Percentiles rank a stretch among this genome's conserved stretches.
These are phyloP conservation scores for Acholoe squamosa DNA, from an alignment of 2,888 invertebrate species.

Conservation along the genomic window DNA sequence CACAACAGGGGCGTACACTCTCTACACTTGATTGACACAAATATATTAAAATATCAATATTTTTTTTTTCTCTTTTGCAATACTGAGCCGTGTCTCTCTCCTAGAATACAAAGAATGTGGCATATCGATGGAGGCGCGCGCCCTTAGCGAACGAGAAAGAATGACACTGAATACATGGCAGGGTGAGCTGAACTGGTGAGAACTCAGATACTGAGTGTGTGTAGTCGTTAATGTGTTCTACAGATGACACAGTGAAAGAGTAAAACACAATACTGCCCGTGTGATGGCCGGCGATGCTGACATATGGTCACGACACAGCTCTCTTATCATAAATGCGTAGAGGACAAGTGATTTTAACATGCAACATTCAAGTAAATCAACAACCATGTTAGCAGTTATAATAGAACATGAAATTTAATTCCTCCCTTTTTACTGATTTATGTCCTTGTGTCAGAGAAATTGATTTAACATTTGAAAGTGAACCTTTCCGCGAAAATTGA, in stretches of 20 bases:
- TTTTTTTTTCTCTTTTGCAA: slow-evolving; percentile 58
- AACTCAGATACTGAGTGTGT: slow-evolving; percentile 6
- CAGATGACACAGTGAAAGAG: not conserved
- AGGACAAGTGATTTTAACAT: not conserved
- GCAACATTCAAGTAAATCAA: slow-evolving; percentile 25
- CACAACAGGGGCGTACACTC: not conserved
- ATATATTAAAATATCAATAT: slow-evolving; percentile 50
- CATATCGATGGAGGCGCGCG: not conserved
- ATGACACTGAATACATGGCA: not conserved
- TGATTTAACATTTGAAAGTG: not conserved
- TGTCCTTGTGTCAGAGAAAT: not conserved
- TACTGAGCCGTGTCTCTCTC: not conserved
- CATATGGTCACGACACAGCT: not conserved
- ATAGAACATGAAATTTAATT: not conserved
- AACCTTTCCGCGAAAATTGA: not conserved
- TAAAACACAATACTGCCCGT: no score
- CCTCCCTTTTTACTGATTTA: not conserved
- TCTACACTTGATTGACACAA: slow-evolving; percentile 34
- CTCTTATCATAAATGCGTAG: slow-evolving; percentile 27
- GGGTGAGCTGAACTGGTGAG: not conserved
- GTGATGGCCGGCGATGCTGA: not conserved
- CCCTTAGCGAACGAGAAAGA: not conserved
- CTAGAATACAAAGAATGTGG: slow-evolving; percentile 44
- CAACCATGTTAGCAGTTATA: not conserved
- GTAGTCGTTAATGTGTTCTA: no score